A percentile compares a stretch with the other conserved stretches of the same genome.
Evolutionary conservation across 2,888 invertebrate species (phyloP).

Genomic region (Drosophila meridionalis): DNA sequence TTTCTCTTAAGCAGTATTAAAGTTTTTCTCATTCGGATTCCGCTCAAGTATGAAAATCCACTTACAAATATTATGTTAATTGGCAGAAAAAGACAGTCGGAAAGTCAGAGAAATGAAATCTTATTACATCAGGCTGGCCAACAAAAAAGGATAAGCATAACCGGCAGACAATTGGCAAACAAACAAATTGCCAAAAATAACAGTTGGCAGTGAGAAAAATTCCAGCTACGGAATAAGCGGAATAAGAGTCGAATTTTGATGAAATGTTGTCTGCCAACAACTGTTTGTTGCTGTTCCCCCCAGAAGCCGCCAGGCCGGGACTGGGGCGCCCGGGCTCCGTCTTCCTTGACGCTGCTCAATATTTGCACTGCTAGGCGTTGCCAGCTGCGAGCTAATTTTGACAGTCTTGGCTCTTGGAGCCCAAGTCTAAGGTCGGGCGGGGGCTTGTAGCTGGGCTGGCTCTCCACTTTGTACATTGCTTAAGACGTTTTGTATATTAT

Average conservation of each 20-base stretch:
- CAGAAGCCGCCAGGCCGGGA: neutral
- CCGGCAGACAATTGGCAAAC: conserved; percentile 81
- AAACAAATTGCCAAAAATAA: conserved; percentile 77
- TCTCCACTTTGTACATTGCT: conserved; percentile 45
- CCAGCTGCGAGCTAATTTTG: conserved; percentile 70
- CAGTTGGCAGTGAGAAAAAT: conserved; percentile 54
- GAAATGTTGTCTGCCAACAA: conserved; percentile 59
- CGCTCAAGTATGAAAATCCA: conserved; percentile 73
- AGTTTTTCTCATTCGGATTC: conserved; percentile 55
- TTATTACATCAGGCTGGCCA: conserved; percentile 67
- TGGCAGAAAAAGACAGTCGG: conserved; percentile 58
- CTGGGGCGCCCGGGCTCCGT: conserved; percentile 24
- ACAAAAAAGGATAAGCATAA: conserved; percentile 62
- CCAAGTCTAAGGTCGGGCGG: neutral
- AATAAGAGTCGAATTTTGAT: conserved; percentile 46
- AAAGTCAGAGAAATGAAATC: conserved; percentile 61
- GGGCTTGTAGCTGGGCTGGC: conserved; percentile 11
- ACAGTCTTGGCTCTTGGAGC: conserved; percentile 37
- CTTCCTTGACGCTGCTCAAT: conserved; percentile 58
- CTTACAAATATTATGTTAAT: conserved; percentile 81
- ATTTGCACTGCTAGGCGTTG: conserved; percentile 72
- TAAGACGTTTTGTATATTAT: conserved; percentile 63
- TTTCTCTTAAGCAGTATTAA: conserved; percentile 59
- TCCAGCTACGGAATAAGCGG: conserved; percentile 40
- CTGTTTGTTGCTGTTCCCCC: conserved; percentile 18